A percentile compares a stretch with the other conserved stretches of the same genome.
phyloP scores from a whole-genome alignment of 2,888 invertebrate species.

The Lasioglossum malachurum region DNA sequence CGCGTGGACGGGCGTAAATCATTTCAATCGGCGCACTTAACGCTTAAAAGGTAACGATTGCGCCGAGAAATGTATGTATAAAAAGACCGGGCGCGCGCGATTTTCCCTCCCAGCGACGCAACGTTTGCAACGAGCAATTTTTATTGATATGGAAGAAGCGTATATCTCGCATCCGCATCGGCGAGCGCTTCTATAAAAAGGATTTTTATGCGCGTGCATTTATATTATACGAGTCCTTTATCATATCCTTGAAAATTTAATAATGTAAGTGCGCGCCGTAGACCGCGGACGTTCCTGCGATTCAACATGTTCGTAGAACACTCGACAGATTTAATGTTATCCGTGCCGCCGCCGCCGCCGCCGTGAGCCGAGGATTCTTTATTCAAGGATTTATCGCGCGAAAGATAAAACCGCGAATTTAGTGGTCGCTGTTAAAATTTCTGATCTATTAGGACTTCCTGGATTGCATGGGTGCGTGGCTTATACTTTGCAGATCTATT shows the following conservation, averaged over 20 bases:
- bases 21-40: slow-evolving; percentile 2
- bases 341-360: not conserved
- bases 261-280: not conserved
- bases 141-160: not conserved
- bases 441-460: not conserved
- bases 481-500: not conserved
- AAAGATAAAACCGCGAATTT: not conserved
- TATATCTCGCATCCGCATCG: not conserved
- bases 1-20: not conserved
- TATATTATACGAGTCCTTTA: not conserved
- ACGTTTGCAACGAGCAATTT: not conserved
- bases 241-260: slow-evolving; percentile 8
- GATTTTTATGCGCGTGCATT: not conserved
- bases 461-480: not conserved
- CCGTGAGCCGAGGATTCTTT: not conserved
- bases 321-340: not conserved
- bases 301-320: slow-evolving; percentile 1
- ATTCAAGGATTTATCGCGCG: not conserved
- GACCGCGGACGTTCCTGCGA: not conserved
- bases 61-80: not conserved
- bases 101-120: slow-evolving; percentile 4
- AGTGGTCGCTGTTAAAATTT: not conserved
- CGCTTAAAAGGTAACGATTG: slow-evolving; percentile 15
- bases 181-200: not conserved
- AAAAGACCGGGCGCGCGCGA: not conserved